Percentiles rank a stretch among this genome's conserved stretches.
Evolutionary conservation across 2,113 vertebrate genomes (phyloP).

Genomic region (Channa maculata): DNA sequence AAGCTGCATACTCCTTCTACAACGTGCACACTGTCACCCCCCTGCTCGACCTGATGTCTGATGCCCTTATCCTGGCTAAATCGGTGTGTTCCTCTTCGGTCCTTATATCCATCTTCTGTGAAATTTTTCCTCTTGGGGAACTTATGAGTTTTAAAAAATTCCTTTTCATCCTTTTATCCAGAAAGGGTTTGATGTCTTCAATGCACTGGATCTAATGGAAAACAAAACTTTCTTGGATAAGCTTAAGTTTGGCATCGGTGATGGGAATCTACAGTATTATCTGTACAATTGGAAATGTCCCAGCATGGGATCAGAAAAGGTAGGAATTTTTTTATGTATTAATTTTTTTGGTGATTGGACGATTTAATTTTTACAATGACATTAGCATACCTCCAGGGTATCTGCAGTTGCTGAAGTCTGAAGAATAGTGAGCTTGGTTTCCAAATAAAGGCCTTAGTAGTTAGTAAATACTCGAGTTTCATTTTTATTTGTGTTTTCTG

Average conservation of each 20-base stretch:
- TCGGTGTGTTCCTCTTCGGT: conserved; percentile 80
- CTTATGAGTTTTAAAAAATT: not conserved
- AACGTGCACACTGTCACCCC: conserved; percentile 96
- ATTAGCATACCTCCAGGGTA: not conserved
- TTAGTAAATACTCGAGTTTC: not conserved
- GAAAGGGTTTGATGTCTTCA: conserved; percentile 99
- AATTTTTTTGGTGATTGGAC: not conserved
- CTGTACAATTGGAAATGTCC: conserved; percentile 99
- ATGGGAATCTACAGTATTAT: conserved; percentile 99
- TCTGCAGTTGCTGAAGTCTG: not conserved
- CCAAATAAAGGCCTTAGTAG: not conserved
- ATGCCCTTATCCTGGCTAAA: conserved; percentile 96
- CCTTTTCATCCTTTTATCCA: conserved; percentile 56
- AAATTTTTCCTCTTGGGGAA: not conserved
- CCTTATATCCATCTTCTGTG: not conserved
- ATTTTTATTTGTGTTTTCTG: too few relatives aligned
- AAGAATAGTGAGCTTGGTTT: not conserved
- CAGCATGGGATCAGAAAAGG: conserved; percentile 98
- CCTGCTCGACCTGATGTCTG: conserved; percentile 96
- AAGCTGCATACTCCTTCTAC: conserved; percentile 99
- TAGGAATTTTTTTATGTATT: conserved; percentile 44
- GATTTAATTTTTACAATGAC: not conserved
- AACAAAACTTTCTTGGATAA: conserved; percentile 99
- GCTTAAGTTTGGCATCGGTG: conserved; percentile 98
- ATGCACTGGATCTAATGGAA: conserved; percentile 99